phyloP scores from a whole-genome alignment of 2,888 invertebrate species.

The Drosophila ezoana region DNA sequence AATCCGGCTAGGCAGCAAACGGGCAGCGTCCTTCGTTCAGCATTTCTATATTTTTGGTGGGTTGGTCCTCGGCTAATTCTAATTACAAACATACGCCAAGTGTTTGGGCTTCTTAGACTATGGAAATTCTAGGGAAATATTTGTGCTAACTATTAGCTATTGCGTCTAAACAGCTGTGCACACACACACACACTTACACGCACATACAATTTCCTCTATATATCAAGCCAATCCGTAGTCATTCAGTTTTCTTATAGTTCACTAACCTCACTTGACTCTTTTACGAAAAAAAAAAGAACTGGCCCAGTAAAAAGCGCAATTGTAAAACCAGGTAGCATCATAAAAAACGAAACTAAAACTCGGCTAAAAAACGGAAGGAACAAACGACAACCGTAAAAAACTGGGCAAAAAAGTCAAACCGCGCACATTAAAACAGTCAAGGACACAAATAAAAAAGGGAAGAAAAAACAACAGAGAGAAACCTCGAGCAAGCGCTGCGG shows the following conservation, averaged over 20 bases:
- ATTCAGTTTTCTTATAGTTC: constrained; percentile 42
- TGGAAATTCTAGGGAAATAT: constrained; percentile 37
- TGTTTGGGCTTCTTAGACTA: constrained; percentile 15
- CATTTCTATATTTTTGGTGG: constrained; percentile 46
- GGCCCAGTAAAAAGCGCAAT: constrained; percentile 21
- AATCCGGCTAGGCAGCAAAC: constrained; percentile 52
- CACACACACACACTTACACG: no score
- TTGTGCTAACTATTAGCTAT: neutral
- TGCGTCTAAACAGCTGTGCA: constrained; percentile 28
- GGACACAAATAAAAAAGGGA: constrained; percentile 29
- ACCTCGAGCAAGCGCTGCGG: constrained; percentile 33
- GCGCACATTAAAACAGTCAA: constrained; percentile 57
- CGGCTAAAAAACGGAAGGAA: constrained; percentile 68
- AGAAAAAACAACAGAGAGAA: neutral
- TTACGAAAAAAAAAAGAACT: constrained; percentile 59
- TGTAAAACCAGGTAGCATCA: constrained; percentile 54
- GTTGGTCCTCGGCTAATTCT: constrained; percentile 69
- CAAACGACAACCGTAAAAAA: constrained; percentile 51
- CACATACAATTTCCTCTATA: no score
- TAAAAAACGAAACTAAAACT: constrained; percentile 17
- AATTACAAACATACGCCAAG: constrained; percentile 68
- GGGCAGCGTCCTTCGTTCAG: constrained; percentile 23
- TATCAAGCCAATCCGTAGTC: neutral
- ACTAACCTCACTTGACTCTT: constrained; percentile 38
- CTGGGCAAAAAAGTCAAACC: constrained; percentile 76